Percentiles rank a stretch among this genome's conserved stretches.
Conservation (phyloP, 2,888 invertebrate species). For the Phyllotreta striolata region DNA sequence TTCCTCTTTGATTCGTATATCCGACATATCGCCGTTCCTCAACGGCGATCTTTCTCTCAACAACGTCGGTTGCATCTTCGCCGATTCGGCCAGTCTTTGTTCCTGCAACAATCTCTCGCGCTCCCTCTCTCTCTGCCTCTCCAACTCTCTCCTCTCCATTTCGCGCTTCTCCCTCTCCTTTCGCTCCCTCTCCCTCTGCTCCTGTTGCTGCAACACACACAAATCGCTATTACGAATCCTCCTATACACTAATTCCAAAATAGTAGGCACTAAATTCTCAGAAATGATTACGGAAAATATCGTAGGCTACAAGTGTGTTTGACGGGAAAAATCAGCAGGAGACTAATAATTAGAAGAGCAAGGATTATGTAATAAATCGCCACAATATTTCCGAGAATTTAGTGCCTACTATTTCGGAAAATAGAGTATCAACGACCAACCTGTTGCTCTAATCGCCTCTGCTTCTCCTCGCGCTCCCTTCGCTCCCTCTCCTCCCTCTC, state of each 20-base stretch:
- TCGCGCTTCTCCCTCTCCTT: slow-evolving; percentile 65
- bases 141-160: slow-evolving; percentile 67
- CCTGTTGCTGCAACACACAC: slow-evolving; percentile 52
- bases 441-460: slow-evolving; percentile 62
- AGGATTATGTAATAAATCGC: too few species aligned
- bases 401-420: too few species aligned
- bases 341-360: too few species aligned
- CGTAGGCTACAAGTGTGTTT: too few species aligned
- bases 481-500: slow-evolving; percentile 69
- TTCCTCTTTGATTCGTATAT: slow-evolving; percentile 71
- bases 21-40: slow-evolving; percentile 69
- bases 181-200: slow-evolving; percentile 62
- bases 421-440: too few species aligned
- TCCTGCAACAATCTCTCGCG: slow-evolving; percentile 68
- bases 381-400: too few species aligned
- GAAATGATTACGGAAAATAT: too few species aligned
- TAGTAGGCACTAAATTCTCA: too few species aligned
- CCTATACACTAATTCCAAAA: too few species aligned
- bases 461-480: slow-evolving; percentile 64
- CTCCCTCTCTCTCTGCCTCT: slow-evolving; percentile 67
- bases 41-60: slow-evolving; percentile 77
- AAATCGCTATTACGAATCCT: neutral
- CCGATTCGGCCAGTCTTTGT: slow-evolving; percentile 63
- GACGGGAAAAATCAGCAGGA: too few species aligned
- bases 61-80: slow-evolving; percentile 59